Conservation (phyloP, 2,797 vertebrate species). For the Bradypus variegatus region DNA sequence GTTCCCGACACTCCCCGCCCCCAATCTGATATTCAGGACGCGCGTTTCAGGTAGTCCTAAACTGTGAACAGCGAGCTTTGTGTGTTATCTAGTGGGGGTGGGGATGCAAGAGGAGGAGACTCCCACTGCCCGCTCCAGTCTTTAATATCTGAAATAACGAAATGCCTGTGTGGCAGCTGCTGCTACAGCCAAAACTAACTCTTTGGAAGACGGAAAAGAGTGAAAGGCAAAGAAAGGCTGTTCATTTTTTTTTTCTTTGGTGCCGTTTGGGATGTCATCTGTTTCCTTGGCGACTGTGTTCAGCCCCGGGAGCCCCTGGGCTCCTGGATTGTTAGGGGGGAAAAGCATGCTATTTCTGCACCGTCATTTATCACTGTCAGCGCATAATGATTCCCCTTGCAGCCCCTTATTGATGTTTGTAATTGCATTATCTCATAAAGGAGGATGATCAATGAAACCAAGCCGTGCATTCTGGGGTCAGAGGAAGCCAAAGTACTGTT, state of each 20-base stretch:
- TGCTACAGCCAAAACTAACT: constrained; percentile 73
- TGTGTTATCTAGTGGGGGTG: constrained; percentile 59
- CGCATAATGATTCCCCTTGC: constrained; percentile 99
- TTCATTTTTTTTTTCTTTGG: constrained; percentile 78
- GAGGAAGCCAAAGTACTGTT: constrained; percentile 84
- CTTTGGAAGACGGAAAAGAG: constrained; percentile 73
- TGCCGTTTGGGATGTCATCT: constrained; percentile 97
- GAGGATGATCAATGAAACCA: constrained; percentile 92
- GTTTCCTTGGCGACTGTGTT: constrained; percentile 95
- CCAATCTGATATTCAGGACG: constrained; percentile 14
- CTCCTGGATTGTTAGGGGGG: constrained; percentile 87
- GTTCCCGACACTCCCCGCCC: background rate
- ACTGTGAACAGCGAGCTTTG: constrained; percentile 56
- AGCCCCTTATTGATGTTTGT: constrained; percentile 99
- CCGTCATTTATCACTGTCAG: constrained; percentile 99
- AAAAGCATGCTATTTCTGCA: constrained; percentile 92
- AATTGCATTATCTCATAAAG: constrained; percentile 99
- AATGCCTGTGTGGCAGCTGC: constrained; percentile 76
- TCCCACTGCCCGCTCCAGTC: constrained; percentile 46
- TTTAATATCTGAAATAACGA: constrained; percentile 71
- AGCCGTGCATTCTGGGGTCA: constrained; percentile 88
- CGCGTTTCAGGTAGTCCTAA: constrained; percentile 55
- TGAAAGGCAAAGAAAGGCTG: constrained; percentile 78
- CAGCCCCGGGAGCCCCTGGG: constrained; percentile 91
- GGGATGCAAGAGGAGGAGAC: constrained; percentile 39